These are phyloP conservation scores for Catamblyrhynchus diadema DNA, from an alignment of 2,797 vertebrate species.

Conservation along the genomic window DNA sequence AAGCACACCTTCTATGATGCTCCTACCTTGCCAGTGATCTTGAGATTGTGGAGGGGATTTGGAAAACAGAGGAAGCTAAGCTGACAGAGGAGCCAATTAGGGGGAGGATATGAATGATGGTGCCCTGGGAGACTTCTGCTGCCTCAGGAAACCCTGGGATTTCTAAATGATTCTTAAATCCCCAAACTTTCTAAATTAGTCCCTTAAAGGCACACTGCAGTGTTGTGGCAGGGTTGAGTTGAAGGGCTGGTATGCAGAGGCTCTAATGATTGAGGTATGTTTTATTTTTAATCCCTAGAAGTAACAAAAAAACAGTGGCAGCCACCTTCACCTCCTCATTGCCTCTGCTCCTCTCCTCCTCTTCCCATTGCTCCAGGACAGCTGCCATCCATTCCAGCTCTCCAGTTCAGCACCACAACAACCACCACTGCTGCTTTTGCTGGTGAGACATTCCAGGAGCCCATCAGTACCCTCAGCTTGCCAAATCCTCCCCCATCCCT, in stretches of 20 bases:
- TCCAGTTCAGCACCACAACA: neutral
- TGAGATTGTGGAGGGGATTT: neutral
- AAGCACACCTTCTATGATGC: neutral
- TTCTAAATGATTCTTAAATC: neutral
- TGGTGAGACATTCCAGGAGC: neutral
- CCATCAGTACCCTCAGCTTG: neutral
- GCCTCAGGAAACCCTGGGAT: neutral
- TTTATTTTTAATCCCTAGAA: neutral
- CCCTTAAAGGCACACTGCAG: neutral
- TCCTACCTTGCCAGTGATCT: neutral
- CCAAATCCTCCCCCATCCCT: neutral
- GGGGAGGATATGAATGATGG: neutral
- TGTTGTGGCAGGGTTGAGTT: neutral
- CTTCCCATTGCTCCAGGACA: neutral
- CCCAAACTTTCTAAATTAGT: neutral
- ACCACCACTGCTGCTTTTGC: neutral
- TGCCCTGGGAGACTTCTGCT: neutral
- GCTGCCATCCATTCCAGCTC: rapidly evolving
- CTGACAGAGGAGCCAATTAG: neutral
- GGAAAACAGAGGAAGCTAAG: neutral
- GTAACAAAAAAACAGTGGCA: rapidly evolving
- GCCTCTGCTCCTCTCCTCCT: neutral
- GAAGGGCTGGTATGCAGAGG: neutral
- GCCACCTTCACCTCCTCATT: neutral
- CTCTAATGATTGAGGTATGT: neutral